phyloP scores from a whole-genome alignment of 1,140 invertebrate species.

The Contarinia nasturtii region DNA sequence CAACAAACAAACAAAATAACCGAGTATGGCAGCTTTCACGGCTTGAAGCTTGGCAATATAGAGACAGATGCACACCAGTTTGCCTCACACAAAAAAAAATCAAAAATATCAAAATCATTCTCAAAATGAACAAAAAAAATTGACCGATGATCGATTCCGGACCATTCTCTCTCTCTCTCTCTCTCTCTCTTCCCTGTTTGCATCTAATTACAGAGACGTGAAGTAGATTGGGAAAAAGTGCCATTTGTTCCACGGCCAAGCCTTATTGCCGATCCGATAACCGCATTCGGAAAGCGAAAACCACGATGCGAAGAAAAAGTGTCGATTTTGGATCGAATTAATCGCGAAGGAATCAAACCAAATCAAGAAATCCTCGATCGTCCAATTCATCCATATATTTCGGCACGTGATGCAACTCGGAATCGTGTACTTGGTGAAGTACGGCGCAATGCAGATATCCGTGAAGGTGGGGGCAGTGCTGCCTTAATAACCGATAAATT shows the following conservation, averaged over 20 bases:
- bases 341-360: conserved; percentile 27
- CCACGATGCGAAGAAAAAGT: conserved; percentile 13
- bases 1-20: no score
- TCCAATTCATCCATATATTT: conserved; percentile 38
- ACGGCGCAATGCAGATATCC: conserved; percentile 30
- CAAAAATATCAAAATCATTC: no score
- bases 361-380: conserved; percentile 30
- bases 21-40: no score
- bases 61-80: background rate
- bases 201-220: conserved; percentile 46
- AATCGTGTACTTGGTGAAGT: conserved; percentile 33
- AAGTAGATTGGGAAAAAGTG: conserved; percentile 67
- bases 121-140: no score
- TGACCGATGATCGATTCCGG: no score
- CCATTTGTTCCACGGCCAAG: conserved; percentile 64
- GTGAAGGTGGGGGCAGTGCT: conserved; percentile 28
- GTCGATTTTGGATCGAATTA: conserved; percentile 19
- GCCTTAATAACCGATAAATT: conserved; percentile 31
- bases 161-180: no score
- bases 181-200: no score
- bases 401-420: conserved; percentile 36
- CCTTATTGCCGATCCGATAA: conserved; percentile 57
- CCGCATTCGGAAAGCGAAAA: conserved; percentile 49
- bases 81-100: no score
- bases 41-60: conserved; percentile 7